Evolutionary conservation across 2,113 vertebrate genomes (phyloP), one percentile per base, ranked within the genome.

Genomic region (Atractosteus spatula): DNA sequence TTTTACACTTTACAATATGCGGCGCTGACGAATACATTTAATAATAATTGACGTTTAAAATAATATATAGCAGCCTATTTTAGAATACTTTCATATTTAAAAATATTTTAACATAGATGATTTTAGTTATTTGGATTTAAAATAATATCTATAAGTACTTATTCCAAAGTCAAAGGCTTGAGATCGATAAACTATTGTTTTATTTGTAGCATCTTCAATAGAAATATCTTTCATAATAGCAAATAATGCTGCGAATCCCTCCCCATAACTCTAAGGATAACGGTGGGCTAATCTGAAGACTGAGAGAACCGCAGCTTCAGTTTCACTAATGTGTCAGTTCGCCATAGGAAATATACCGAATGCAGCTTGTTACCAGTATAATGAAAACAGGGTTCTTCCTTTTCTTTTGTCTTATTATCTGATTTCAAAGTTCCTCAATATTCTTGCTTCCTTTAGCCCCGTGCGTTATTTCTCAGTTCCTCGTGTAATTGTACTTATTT

Each of bases 271-370:
- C 84, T 90, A 86, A 87, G 85, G 88, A 83, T 78, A 81, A 74
- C 80, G 72, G 84, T 80, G 90, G 90, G 88, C 91, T 92, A 92
- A 87, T 87, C 87, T 85, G 89, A 92, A 90, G 91, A 65, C 89
- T 29, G 29, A 92, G 89, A 84, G 84, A 91, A 91, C 85, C 79
- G 76, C 81, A 86, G 89, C 89, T 91, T 91, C 89, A 85, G 89
- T 91, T 89, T 93, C 91, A 91, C 92, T 93, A 92, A 92, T 89
- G 91, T 93, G 91, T 93, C 92, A 92, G 84, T 91, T 91, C 91
- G 92, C 29, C 90, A 92, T 75, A 85, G 89, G 89, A 85, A 89
- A 89, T 92, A 91, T 93, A 92, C 29, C 2, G 29, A 2, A 29
- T 29, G 29, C 29, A 29, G 29, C 29, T 1, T 29, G 29, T 29